Conservation (phyloP, 2,113 vertebrate species). For the Macrotus californicus region DNA sequence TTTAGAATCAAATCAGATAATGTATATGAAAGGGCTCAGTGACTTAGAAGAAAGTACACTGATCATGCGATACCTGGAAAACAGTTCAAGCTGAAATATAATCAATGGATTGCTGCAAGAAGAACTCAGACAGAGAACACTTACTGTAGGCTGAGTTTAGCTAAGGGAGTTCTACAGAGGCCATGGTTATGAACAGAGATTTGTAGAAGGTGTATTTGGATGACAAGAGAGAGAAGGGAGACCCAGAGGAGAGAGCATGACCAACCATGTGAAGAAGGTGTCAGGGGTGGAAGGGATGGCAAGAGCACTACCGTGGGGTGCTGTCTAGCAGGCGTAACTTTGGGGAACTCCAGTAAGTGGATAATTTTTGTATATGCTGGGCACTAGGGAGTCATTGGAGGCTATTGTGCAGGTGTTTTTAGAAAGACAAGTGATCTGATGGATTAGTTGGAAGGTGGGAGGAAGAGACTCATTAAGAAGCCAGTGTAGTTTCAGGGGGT, state of each 20-base stretch:
- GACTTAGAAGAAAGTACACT: not conserved
- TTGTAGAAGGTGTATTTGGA: not conserved
- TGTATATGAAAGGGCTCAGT: not conserved
- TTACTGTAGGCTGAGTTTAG: not conserved
- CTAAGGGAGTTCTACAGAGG: not conserved
- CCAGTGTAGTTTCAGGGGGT: not conserved
- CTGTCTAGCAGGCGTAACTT: not conserved
- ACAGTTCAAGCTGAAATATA: conserved; percentile 2
- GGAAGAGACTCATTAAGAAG: not conserved
- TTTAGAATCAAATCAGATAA: conserved; percentile 33
- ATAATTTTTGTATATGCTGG: not conserved
- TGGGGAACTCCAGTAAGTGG: not conserved
- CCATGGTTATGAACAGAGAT: not conserved
- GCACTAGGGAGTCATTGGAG: not conserved
- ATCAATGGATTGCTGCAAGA: not conserved
- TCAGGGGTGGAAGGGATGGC: not conserved
- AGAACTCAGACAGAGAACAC: not conserved
- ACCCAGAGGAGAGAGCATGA: not conserved
- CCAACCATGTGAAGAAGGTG: not conserved
- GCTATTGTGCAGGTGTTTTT: not conserved
- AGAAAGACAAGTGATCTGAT: not conserved
- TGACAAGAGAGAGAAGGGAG: not conserved
- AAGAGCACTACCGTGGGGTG: too few relatives aligned
- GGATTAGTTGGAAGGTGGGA: not conserved
- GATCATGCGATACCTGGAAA: conserved; percentile 26